phyloP scores from a whole-genome alignment of 2,888 invertebrate genomes.

The Athrips mouffetella region DNA sequence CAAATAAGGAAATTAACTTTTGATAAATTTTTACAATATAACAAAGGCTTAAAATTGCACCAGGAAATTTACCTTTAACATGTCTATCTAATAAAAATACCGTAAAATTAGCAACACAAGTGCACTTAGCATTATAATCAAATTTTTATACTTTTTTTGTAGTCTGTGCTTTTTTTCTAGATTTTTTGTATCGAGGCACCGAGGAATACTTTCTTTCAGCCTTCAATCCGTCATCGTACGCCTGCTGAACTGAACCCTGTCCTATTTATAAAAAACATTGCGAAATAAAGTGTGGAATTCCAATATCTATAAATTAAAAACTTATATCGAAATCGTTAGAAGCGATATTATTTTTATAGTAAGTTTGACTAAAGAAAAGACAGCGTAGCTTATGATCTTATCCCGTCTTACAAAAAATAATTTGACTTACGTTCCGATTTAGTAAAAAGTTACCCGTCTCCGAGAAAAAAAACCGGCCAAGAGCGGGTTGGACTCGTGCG shows the following conservation, averaged over 20 bases:
- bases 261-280: too few species aligned
- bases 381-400: too few species aligned
- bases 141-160: constrained; percentile 20
- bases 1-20: constrained; percentile 19
- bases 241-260: neutral
- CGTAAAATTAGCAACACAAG: constrained; percentile 30
- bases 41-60: neutral
- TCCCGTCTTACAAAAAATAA: too few species aligned
- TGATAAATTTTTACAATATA: neutral
- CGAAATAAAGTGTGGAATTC: neutral
- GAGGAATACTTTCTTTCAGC: neutral
- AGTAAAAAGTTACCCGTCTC: too few species aligned
- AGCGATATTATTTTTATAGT: too few species aligned
- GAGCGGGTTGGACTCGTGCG: too few species aligned
- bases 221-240: neutral
- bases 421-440: too few species aligned
- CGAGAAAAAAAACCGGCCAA: too few species aligned
- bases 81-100: constrained; percentile 30
- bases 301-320: too few species aligned
- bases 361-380: too few species aligned
- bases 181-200: constrained; percentile 2
- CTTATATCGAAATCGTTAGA: too few species aligned
- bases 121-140: constrained; percentile 34
- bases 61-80: constrained; percentile 47
- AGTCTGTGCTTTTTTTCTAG: constrained; percentile 11